Conservation (phyloP, 2,888 invertebrate species). For the Drosophila anomalata region DNA sequence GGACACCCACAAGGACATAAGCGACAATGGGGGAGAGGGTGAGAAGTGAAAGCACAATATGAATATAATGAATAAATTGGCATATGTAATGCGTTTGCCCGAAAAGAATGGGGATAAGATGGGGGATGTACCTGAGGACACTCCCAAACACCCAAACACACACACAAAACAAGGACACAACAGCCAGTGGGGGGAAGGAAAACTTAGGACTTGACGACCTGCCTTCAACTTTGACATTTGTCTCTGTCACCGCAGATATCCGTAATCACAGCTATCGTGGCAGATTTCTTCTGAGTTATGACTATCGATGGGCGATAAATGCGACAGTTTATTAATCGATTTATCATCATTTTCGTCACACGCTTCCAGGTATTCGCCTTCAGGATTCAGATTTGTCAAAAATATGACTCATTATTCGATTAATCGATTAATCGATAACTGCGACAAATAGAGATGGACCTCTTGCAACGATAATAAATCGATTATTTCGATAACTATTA, state of each 20-base stretch:
- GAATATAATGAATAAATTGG: slow-evolving; percentile 77
- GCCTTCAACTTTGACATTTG: slow-evolving; percentile 36
- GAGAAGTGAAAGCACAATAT: slow-evolving; percentile 56
- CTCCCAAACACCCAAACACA: too few species aligned
- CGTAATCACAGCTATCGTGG: slow-evolving; percentile 4
- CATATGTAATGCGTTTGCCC: slow-evolving; percentile 75
- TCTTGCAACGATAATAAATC: neutral
- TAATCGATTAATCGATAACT: too few species aligned
- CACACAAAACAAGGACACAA: too few species aligned
- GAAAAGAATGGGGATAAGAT: neutral
- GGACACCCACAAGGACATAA: slow-evolving; percentile 17
- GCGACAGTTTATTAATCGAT: slow-evolving; percentile 38
- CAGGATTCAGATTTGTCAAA: neutral
- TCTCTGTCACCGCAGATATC: slow-evolving; percentile 24
- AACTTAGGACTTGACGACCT: neutral
- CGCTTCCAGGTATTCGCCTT: neutral
- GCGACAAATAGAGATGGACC: too few species aligned
- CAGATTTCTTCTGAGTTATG: slow-evolving; percentile 28
- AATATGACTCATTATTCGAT: slow-evolving; percentile 8
- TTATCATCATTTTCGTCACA: slow-evolving; percentile 30
- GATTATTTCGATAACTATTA: neutral
- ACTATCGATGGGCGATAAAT: slow-evolving; percentile 37
- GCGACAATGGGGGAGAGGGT: neutral
- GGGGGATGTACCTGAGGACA: slow-evolving; percentile 57
- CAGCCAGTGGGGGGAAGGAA: too few species aligned